Evolutionary conservation across 2,113 vertebrate species (phyloP).

Genomic region (Charadrius vociferus): DNA sequence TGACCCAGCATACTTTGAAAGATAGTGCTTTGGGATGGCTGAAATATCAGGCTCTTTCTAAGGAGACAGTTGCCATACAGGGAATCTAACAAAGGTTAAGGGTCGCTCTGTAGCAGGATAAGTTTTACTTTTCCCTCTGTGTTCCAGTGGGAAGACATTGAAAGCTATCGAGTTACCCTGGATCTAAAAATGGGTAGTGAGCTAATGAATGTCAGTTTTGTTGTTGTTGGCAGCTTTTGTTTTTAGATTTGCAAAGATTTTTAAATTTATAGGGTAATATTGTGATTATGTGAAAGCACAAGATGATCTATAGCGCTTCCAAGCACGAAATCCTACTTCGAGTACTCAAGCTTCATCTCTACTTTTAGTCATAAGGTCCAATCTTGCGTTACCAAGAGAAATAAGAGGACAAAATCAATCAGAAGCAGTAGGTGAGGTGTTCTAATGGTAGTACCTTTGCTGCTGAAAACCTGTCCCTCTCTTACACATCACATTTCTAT

Average conservation of each 20-base stretch:
- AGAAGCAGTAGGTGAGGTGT: background rate
- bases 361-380: background rate
- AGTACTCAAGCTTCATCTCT: background rate
- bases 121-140: background rate
- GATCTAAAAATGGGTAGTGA: accelerated
- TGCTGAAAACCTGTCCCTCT: background rate
- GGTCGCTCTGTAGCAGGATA: background rate
- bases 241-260: background rate
- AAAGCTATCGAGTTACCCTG: background rate
- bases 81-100: background rate
- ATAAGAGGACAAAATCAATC: background rate
- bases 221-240: background rate
- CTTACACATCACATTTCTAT: background rate
- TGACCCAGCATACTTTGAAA: background rate
- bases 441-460: background rate
- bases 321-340: background rate
- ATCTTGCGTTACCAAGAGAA: background rate
- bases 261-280: background rate
- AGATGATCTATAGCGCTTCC: background rate
- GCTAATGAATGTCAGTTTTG: background rate
- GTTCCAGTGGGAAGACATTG: background rate
- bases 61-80: background rate
- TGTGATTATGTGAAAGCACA: background rate
- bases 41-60: background rate
- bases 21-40: background rate